These are phyloP conservation scores for Liposcelis brunnea DNA, from an alignment of 2,888 invertebrate genomes.

Conservation along the genomic window DNA sequence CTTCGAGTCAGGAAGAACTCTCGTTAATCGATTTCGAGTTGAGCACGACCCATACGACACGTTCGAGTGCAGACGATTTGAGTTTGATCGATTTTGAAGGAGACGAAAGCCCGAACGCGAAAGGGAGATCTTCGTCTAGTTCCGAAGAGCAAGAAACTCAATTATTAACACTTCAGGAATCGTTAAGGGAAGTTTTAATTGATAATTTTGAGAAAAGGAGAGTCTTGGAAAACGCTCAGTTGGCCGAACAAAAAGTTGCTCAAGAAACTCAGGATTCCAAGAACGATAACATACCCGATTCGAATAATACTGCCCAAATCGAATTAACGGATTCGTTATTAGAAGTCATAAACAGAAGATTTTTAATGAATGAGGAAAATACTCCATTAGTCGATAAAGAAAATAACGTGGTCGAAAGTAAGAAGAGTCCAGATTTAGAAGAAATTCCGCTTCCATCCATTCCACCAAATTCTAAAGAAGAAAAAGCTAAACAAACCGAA, in stretches of 20 bases:
- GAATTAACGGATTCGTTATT: too few species aligned
- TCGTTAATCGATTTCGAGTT: neutral
- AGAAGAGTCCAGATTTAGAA: constrained; percentile 7
- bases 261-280: too few species aligned
- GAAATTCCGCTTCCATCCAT: constrained; percentile 5
- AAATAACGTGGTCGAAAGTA: neutral
- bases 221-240: neutral
- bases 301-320: too few species aligned
- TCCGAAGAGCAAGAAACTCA: constrained; percentile 5
- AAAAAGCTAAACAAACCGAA: neutral
- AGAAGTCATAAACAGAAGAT: too few species aligned
- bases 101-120: neutral
- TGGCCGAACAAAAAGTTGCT: neutral
- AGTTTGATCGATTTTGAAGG: constrained; percentile 1
- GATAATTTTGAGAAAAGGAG: too few species aligned
- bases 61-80: neutral
- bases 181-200: neutral
- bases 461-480: neutral
- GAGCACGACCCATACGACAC: neutral
- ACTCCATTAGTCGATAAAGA: neutral
- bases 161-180: neutral
- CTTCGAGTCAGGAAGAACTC: constrained; percentile 4
- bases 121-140: neutral
- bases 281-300: too few species aligned
- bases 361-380: neutral